A percentile compares a stretch with the other conserved stretches of the same genome.
phyloP scores from a whole-genome alignment of 2,888 invertebrate genomes.

The Rotaria macrura region DNA sequence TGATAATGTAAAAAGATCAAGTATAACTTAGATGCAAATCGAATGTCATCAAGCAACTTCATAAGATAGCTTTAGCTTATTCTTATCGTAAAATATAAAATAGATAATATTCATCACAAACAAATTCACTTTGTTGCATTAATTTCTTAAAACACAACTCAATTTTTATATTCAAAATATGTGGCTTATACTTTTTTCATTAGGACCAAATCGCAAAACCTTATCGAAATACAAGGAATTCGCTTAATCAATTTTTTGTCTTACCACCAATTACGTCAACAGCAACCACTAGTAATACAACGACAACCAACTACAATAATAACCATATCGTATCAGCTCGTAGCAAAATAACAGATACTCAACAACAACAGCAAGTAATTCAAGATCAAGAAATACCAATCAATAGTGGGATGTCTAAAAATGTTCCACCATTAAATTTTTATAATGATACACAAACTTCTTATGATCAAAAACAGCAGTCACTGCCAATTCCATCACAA shows the following conservation, averaged over 20 bases:
- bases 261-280: slow-evolving; percentile 31
- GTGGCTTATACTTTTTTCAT: not conserved
- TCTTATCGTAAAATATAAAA: too few species aligned
- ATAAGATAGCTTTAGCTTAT: too few species aligned
- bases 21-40: too few species aligned
- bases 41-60: too few species aligned
- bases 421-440: not conserved
- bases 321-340: not conserved
- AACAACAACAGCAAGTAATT: not conserved
- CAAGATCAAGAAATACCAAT: not conserved
- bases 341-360: not conserved
- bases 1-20: too few species aligned
- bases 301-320: not conserved
- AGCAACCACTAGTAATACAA: not conserved
- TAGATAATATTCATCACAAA: too few species aligned
- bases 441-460: not conserved
- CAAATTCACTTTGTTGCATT: too few species aligned
- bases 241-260: slow-evolving; percentile 25
- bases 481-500: too few species aligned
- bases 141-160: too few species aligned
- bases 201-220: not conserved
- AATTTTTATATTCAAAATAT: too few species aligned
- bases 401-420: not conserved
- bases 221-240: not conserved
- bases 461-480: not conserved